phyloP scores from a whole-genome alignment of 1,140 invertebrate species.

The Zaprionus taronus region DNA sequence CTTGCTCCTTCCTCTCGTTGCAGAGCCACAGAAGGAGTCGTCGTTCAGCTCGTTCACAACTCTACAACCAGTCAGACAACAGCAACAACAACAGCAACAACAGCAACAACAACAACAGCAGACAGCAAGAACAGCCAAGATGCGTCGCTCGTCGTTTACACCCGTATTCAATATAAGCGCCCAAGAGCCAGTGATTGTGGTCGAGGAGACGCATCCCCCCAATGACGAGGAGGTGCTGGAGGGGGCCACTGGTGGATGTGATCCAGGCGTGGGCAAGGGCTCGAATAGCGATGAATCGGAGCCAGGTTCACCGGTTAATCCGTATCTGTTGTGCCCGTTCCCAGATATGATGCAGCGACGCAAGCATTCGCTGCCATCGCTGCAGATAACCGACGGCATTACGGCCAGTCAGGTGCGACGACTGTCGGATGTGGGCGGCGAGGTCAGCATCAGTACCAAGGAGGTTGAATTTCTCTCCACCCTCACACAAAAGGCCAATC shows the following conservation, averaged over 20 bases:
- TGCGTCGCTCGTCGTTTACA: constrained; percentile 85
- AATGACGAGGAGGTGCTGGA: constrained; percentile 88
- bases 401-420: constrained; percentile 93
- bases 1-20: constrained; percentile 10
- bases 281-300: constrained; percentile 85
- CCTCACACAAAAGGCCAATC: constrained; percentile 80
- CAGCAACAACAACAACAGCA: too few relatives aligned
- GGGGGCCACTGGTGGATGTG: constrained; percentile 75
- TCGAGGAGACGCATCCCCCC: constrained; percentile 89
- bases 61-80: neutral
- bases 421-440: constrained; percentile 90
- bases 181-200: constrained; percentile 91
- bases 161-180: constrained; percentile 85
- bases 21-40: constrained; percentile 12
- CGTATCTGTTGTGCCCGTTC: constrained; percentile 91
- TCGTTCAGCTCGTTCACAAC: neutral
- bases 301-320: constrained; percentile 91
- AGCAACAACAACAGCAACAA: neutral
- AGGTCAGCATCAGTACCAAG: constrained; percentile 88
- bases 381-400: constrained; percentile 91
- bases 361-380: constrained; percentile 92
- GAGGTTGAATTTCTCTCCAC: constrained; percentile 91
- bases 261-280: constrained; percentile 64
- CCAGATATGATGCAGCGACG: constrained; percentile 88
- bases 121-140: constrained; percentile 36